phyloP scores from a whole-genome alignment of 2,113 vertebrate genomes.

The Phoenicopterus ruber region DNA sequence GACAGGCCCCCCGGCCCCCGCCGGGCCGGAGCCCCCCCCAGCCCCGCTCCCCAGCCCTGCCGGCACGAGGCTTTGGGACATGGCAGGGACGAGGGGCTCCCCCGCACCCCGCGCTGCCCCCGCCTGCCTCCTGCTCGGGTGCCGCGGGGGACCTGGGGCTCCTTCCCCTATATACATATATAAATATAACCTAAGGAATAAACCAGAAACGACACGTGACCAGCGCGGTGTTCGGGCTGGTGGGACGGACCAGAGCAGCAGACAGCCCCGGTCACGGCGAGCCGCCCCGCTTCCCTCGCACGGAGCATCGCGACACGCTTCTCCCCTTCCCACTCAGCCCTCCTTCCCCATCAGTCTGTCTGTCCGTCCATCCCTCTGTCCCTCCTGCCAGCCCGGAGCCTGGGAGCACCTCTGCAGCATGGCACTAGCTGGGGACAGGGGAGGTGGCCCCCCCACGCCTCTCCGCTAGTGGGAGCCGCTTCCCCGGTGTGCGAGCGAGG shows the following conservation, averaged over 20 bases:
- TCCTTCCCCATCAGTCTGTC: neutral
- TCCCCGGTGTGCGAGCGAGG: neutral
- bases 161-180: constrained; percentile 44
- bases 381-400: neutral
- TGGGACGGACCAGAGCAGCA: constrained; percentile 40
- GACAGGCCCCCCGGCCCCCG: neutral
- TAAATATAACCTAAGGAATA: constrained; percentile 69
- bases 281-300: constrained; percentile 2
- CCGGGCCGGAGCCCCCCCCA: neutral
- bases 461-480: neutral
- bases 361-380: neutral
- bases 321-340: neutral
- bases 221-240: constrained; percentile 62
- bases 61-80: neutral
- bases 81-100: neutral
- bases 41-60: neutral
- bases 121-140: neutral
- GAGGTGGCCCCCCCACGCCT: accelerated
- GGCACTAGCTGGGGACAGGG: neutral
- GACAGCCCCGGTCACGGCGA: neutral
- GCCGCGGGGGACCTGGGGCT: neutral
- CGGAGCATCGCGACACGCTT: neutral
- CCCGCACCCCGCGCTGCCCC: neutral
- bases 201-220: constrained; percentile 46
- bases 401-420: neutral